Base-by-base conservation (phyloP, 2,888 invertebrate genomes). In the Neria commutata region DNA sequence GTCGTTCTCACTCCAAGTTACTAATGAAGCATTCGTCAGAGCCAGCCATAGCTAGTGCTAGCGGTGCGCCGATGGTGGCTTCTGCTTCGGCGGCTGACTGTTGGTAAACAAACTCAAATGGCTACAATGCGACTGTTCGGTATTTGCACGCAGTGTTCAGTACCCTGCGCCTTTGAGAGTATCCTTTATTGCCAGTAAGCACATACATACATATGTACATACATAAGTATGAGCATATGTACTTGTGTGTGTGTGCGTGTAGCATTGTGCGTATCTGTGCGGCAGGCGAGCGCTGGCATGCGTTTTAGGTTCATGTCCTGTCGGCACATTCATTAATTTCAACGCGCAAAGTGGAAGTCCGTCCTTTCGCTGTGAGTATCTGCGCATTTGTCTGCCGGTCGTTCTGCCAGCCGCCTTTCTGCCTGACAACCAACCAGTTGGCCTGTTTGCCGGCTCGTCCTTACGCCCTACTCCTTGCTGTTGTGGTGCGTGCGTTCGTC, bases 401-500 rank as follows among this genome's bases (percentile, higher is more conserved):
- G 24, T 42, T 23, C 14, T 54, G 19, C 37, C 45, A 50, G 40
- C 46, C 42, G n/a, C 37, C 56, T 21, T 48, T 17, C 29, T 5
- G 16, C 29, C 33, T 6, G 19, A 11, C 6, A 21, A 14, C 29
- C 42, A 23, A 40, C n/a, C 14, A 33, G 21, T n/a, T 1, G 46
- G 25, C 16, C 42, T 17, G 17, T 42, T n/a, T 47, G n/a, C n/a
- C n/a, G n/a, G n/a, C n/a, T n/a, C 16, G 47, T 47, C 34, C 26
- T 17, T 37, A 42, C 56, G 34, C 17, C 47, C 45, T 42, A 50
- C 33, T 50, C 49, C 46, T 8, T 26, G 42, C 34, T 37, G 19
- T 42, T 53, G 42, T 53, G 56, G 51, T 58, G 59, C 60, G 63
- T 63, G 61, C 60, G 58, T 64, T 60, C 59, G 61, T 42, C 60